These are phyloP conservation scores for Ochlodes sylvanus DNA, from an alignment of 2,888 invertebrate species.

Conservation along the genomic window DNA sequence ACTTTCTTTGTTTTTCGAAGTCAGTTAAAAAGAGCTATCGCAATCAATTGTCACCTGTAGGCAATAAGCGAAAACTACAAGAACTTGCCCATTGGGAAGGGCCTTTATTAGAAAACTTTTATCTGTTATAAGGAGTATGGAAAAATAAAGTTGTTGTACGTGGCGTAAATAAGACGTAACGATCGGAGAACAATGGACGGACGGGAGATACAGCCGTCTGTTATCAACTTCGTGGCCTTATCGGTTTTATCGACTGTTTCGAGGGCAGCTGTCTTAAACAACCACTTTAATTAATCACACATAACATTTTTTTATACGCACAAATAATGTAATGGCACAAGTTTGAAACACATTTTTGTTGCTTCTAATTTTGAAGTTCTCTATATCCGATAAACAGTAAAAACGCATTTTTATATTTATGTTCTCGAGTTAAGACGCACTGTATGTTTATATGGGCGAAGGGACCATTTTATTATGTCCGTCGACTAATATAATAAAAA, in stretches of 20 bases:
- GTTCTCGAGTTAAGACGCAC: too few species aligned
- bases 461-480: too few species aligned
- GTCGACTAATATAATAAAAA: too few species aligned
- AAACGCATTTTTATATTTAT: too few species aligned
- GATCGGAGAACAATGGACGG: slow-evolving; percentile 48
- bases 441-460: too few species aligned
- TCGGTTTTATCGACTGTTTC: slow-evolving; percentile 24
- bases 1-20: slow-evolving; percentile 56
- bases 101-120: slow-evolving; percentile 84
- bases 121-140: slow-evolving; percentile 66
- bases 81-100: slow-evolving; percentile 72
- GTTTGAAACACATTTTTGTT: too few species aligned
- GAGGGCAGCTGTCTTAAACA: slow-evolving; percentile 16
- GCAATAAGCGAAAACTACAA: slow-evolving; percentile 73
- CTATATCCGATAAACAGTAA: too few species aligned
- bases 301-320: background rate
- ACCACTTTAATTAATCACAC: slow-evolving; percentile 36
- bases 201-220: slow-evolving; percentile 38
- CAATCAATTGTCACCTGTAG: slow-evolving; percentile 82
- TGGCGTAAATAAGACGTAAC: slow-evolving; percentile 80
- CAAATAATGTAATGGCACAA: too few species aligned
- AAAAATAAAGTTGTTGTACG: slow-evolving; percentile 78
- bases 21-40: slow-evolving; percentile 76
- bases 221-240: slow-evolving; percentile 21
- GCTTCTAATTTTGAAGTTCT: too few species aligned